Conservation (phyloP, 2,113 vertebrate species). For the Otis tarda region DNA sequence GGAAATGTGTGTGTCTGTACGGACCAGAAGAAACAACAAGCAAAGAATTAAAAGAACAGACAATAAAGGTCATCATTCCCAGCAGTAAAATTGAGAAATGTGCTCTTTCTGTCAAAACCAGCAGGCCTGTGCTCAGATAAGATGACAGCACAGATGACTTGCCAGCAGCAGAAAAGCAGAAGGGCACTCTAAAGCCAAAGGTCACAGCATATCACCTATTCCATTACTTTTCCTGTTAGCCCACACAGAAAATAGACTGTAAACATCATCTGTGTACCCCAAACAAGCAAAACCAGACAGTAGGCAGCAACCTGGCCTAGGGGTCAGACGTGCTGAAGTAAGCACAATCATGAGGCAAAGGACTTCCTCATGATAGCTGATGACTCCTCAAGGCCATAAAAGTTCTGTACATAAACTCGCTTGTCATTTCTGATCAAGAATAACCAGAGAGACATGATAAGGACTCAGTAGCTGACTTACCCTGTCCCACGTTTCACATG, state of each 20-base stretch:
- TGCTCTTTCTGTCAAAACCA: neutral
- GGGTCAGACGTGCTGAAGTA: neutral
- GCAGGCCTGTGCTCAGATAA: rapidly evolving
- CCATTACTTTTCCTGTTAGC: neutral
- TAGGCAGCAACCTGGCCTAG: neutral
- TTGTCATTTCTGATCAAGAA: neutral
- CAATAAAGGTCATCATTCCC: neutral
- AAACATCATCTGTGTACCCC: too few species aligned
- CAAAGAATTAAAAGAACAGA: neutral
- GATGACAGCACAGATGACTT: neutral
- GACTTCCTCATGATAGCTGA: neutral
- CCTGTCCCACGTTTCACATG: rapidly evolving
- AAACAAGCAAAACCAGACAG: neutral
- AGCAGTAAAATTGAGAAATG: neutral
- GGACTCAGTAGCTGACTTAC: neutral
- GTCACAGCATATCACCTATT: neutral
- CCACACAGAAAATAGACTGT: neutral
- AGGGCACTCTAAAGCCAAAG: neutral
- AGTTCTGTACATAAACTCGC: neutral
- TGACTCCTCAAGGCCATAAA: neutral
- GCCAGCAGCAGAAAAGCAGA: neutral
- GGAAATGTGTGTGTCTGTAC: neutral
- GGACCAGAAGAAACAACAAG: neutral
- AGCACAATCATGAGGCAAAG: neutral
- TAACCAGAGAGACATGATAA: neutral